These are phyloP conservation scores for Oriolus oriolus DNA, from an alignment of 2,113 vertebrate genomes.

Conservation along the genomic window DNA sequence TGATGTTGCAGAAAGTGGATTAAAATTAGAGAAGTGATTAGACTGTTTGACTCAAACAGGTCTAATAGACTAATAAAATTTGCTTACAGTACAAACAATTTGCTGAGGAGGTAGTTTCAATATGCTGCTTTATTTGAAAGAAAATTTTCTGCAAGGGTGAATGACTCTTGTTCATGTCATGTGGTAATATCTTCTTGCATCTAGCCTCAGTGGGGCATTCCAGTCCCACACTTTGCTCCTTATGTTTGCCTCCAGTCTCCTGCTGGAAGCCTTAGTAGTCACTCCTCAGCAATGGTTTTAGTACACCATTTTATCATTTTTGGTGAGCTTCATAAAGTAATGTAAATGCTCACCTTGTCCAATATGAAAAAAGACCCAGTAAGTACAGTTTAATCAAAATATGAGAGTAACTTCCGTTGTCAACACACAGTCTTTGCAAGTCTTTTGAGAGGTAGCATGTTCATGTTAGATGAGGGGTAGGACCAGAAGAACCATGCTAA, in stretches of 20 bases:
- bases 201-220: not conserved
- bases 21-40: not conserved
- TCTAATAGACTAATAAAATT: not conserved
- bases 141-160: not conserved
- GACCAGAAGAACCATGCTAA: not conserved
- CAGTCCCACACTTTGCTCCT: not conserved
- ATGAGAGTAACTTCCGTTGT: not conserved
- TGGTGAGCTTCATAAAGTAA: not conserved
- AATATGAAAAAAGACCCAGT: not conserved
- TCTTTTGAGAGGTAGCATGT: not conserved
- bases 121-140: not conserved
- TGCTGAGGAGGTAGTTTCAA: not conserved
- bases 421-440: not conserved
- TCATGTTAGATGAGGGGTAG: not conserved
- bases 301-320: not conserved
- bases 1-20: not conserved
- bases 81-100: not conserved
- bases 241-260: not conserved
- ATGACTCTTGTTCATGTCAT: not conserved
- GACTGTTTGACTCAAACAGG: not conserved
- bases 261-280: not conserved
- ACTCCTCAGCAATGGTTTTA: not conserved
- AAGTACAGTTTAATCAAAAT: not conserved
- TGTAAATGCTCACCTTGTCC: not conserved
- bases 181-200: not conserved